Evolutionary conservation across 2,888 invertebrate species (phyloP).

Genomic region (Cantharis rustica): DNA sequence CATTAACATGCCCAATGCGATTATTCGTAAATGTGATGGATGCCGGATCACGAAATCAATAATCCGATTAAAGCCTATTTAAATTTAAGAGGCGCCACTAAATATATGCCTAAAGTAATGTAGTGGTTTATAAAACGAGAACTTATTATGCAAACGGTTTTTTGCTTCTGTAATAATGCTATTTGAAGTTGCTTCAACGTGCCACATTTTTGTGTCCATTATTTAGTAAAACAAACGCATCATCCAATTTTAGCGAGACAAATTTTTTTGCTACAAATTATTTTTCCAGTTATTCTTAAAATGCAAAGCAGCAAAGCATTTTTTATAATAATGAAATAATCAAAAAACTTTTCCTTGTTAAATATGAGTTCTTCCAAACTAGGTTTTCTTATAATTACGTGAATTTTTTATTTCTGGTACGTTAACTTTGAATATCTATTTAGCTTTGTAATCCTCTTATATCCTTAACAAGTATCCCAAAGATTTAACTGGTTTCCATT

Average conservation of each 20-base stretch:
- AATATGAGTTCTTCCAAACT: background rate
- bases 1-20: background rate
- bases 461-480: background rate
- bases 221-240: background rate
- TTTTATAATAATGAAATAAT: background rate
- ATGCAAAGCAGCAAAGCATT: background rate
- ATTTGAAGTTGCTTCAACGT: background rate
- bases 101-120: background rate
- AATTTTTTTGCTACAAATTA: background rate
- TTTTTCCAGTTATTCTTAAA: background rate
- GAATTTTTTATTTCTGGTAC: background rate
- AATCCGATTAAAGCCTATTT: constrained; percentile 10
- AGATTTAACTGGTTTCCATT: background rate
- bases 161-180: constrained; percentile 5
- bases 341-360: background rate
- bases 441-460: background rate
- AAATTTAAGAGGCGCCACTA: constrained; percentile 8
- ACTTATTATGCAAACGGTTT: constrained; percentile 18
- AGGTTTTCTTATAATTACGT: background rate
- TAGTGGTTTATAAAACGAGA: constrained; percentile 6
- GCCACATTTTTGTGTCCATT: background rate
- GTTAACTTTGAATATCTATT: background rate
- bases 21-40: background rate
- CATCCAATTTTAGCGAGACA: background rate
- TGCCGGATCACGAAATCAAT: constrained; percentile 3